phyloP scores from a whole-genome alignment of 2,113 vertebrate species.

The Cygnus buccinator region DNA sequence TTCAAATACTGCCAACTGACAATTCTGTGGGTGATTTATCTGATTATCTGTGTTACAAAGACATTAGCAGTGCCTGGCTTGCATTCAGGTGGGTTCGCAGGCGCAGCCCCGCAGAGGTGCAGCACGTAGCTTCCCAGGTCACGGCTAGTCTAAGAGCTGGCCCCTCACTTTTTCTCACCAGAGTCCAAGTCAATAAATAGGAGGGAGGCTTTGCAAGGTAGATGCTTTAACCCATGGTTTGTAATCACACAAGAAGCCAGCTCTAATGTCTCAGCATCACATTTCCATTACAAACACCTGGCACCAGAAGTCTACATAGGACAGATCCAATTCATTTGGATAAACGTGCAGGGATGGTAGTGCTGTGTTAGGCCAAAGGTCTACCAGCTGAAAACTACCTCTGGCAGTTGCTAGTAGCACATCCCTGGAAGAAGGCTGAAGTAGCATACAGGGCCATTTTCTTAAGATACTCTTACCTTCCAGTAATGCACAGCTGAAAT shows the following conservation, averaged over 20 bases:
- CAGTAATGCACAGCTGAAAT: not conserved
- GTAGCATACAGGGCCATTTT: not conserved
- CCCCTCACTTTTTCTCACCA: not conserved
- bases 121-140: not conserved
- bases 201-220: not conserved
- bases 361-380: not conserved
- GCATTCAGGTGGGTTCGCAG: not conserved
- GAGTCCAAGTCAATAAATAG: rapidly evolving
- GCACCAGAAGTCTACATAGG: not conserved
- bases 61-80: not conserved
- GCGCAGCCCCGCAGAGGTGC: not conserved
- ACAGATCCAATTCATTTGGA: not conserved
- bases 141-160: not conserved
- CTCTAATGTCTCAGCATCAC: not conserved
- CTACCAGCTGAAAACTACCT: not conserved
- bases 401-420: not conserved
- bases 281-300: not conserved
- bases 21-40: slow-evolving; percentile 37
- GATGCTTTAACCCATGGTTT: not conserved
- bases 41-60: not conserved
- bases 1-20: slow-evolving; percentile 44
- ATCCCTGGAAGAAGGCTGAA: not conserved
- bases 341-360: not conserved
- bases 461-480: rapidly evolving
- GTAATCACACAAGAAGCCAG: not conserved